Conservation (phyloP, 2,113 vertebrate species). For the Cyprinodon tularosa region DNA sequence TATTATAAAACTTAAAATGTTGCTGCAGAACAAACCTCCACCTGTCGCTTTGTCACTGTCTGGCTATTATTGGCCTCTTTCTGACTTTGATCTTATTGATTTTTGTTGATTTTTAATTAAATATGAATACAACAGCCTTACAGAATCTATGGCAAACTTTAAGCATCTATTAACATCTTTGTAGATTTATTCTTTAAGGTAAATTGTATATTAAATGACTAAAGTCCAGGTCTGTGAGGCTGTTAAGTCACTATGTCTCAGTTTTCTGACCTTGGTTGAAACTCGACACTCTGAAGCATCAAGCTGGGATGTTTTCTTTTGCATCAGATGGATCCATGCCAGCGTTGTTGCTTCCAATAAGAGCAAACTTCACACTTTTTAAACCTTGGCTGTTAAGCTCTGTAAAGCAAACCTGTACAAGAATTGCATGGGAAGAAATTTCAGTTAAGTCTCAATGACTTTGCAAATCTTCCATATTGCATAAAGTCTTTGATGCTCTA, state of each 20-base stretch:
- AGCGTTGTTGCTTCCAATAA: slow-evolving; percentile 20
- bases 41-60: slow-evolving; percentile 40
- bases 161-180: background rate
- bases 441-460: slow-evolving; percentile 54
- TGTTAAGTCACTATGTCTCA: slow-evolving; percentile 50
- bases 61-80: slow-evolving; percentile 41
- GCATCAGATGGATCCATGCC: slow-evolving; percentile 51
- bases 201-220: slow-evolving; percentile 7
- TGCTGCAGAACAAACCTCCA: slow-evolving; percentile 47
- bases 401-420: slow-evolving; percentile 45
- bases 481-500: slow-evolving; percentile 59
- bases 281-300: slow-evolving; percentile 63
- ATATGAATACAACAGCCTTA: slow-evolving; percentile 66
- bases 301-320: slow-evolving; percentile 36
- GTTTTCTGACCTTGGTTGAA: slow-evolving; percentile 56
- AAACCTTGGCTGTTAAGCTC: slow-evolving; percentile 60
- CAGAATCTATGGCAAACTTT: slow-evolving; percentile 45
- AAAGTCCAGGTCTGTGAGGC: slow-evolving; percentile 62
- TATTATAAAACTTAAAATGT: slow-evolving; percentile 44
- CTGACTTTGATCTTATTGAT: slow-evolving; percentile 34
- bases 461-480: slow-evolving; percentile 56
- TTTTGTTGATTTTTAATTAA: slow-evolving; percentile 54
- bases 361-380: slow-evolving; percentile 38
- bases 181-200: background rate
- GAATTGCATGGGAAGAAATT: slow-evolving; percentile 62